phyloP scores from a whole-genome alignment of 1,140 invertebrate genomes.

The Pogonus chalceus region DNA sequence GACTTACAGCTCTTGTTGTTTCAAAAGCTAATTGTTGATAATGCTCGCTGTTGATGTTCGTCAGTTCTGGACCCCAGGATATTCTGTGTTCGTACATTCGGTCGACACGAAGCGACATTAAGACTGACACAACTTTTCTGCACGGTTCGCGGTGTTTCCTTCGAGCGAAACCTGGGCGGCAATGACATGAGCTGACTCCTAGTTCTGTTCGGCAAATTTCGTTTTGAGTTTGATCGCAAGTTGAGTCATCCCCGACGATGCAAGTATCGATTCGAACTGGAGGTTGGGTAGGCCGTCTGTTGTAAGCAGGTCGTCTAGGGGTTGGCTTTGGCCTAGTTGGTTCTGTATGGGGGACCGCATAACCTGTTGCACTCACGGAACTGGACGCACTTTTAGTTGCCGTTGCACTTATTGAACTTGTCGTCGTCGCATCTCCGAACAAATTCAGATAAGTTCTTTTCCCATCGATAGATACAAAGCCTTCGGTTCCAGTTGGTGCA shows the following conservation, averaged over 20 bases:
- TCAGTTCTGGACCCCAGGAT: constrained; percentile 62
- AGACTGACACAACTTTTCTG: constrained; percentile 66
- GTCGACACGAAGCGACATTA: constrained; percentile 72
- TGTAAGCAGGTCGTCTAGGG: constrained; percentile 40
- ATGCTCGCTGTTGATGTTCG: constrained; percentile 64
- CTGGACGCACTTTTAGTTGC: constrained; percentile 28
- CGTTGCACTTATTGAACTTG: constrained; percentile 16
- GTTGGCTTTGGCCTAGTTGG: constrained; percentile 30
- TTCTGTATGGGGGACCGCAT: constrained; percentile 39
- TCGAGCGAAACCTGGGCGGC: constrained; percentile 71
- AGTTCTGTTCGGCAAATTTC: constrained; percentile 79
- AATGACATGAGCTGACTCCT: constrained; percentile 86
- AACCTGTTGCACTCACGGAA: constrained; percentile 40
- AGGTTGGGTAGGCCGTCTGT: constrained; percentile 48
- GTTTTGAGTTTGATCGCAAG: constrained; percentile 76
- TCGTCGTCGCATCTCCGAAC: constrained; percentile 47
- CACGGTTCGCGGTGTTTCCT: constrained; percentile 68
- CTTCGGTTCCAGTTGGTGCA: constrained; percentile 62
- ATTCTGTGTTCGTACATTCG: constrained; percentile 68
- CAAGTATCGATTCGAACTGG: constrained; percentile 83
- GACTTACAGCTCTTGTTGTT: constrained; percentile 68
- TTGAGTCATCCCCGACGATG: constrained; percentile 87
- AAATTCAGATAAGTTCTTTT: constrained; percentile 80
- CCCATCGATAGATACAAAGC: constrained; percentile 87
- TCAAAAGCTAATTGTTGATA: constrained; percentile 77